These are phyloP conservation scores for Pomatorhinus ruficollis DNA, from an alignment of 2,113 vertebrate genomes.

Conservation along the genomic window DNA sequence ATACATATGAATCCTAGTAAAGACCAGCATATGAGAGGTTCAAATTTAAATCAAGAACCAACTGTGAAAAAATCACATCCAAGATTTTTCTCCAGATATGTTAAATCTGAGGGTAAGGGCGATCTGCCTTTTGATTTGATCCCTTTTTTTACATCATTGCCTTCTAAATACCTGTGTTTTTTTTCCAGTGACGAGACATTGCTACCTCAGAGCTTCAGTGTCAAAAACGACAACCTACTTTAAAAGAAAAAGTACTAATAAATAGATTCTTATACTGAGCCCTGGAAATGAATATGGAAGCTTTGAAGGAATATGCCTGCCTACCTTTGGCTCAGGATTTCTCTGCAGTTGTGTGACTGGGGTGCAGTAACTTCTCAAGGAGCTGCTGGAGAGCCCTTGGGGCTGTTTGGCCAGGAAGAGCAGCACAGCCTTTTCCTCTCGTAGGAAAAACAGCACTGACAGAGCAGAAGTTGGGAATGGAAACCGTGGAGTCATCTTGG, in stretches of 20 bases:
- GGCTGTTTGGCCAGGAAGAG: neutral
- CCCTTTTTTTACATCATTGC: neutral
- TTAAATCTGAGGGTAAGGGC: fast-evolving
- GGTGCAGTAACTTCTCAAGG: neutral
- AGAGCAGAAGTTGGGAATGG: neutral
- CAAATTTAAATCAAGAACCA: neutral
- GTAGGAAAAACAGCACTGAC: fast-evolving
- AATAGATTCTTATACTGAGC: neutral
- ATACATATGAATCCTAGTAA: neutral
- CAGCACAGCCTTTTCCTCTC: neutral
- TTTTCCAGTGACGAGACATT: neutral
- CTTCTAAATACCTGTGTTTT: neutral
- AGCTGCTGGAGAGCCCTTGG: neutral
- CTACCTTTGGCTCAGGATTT: neutral
- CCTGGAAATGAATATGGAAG: neutral
- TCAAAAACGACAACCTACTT: neutral
- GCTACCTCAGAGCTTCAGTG: neutral
- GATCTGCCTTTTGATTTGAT: neutral
- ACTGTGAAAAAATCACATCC: fast-evolving
- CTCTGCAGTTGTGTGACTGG: fast-evolving
- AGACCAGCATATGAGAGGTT: neutral
- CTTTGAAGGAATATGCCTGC: neutral
- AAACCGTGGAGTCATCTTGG: neutral
- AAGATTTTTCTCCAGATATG: neutral
- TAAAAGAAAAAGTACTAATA: neutral